Base-by-base conservation (phyloP, 2,113 vertebrate genomes). In the Todiramphus saurophagus region DNA sequence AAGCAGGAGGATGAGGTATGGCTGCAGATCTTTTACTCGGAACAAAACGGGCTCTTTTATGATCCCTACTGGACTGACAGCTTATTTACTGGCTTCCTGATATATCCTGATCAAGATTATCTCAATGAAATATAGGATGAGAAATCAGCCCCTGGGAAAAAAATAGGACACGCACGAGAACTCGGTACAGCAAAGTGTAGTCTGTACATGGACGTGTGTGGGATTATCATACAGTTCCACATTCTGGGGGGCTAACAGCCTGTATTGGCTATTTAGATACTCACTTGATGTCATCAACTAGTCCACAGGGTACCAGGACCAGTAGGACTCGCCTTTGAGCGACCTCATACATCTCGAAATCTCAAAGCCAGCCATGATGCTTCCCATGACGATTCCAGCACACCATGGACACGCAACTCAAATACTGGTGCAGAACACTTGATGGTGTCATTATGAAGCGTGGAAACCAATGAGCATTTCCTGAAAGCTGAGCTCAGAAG, bases 1-100 rank as follows among this genome's bases (percentile, higher is more conserved):
- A 98, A 98, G 92, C 94, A 95, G 72, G 97, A 97, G 0, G 99
- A 99, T 39, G 99, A 99, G 90, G 99, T 99, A 23, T 99, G 99
- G 99, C 98, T 99, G 83, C 99, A 99, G 97, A 99, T 99, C 97
- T 99, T 99, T 92, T 99, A 99, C 96, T 99, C 99, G 0, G 99
- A 99, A 96, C 99, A 99, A 97, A 99, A 99, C 0, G 99, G 99
- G 67, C 98, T 99, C 85, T 99, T 99, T 90, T 99, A 99, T 14
- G 99, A 99, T 96, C 99, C 99, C 7, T 99, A 99, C 96, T 99
- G 99, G 99, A 99, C 99, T 21, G 99, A 99, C 96, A 99, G 99
- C 95, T 98, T 99, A 56, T 99, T 99, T 94, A 99, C 99, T 1
- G 99, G 99, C 46, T 99, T 99, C 87, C 98, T 99, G 46, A 99